Evolutionary conservation across 2,888 invertebrate genomes (phyloP).

Genomic region (Troides aeacus): DNA sequence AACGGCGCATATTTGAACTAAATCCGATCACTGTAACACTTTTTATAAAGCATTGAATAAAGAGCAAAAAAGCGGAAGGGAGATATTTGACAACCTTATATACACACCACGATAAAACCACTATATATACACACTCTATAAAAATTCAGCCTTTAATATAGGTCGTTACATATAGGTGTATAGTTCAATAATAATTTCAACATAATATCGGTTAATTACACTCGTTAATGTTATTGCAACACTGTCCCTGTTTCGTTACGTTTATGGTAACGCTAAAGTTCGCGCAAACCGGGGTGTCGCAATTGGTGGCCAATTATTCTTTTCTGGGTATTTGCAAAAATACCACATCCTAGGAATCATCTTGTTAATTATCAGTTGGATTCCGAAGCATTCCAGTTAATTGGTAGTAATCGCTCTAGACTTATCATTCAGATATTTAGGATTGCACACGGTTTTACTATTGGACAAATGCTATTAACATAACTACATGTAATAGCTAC

Average conservation of each 20-base stretch:
- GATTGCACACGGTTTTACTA: constrained; percentile 5
- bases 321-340: constrained; percentile 37
- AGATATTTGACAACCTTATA: too few relatives aligned
- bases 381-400: constrained; percentile 34
- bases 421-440: constrained; percentile 20
- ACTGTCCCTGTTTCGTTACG: constrained; percentile 13
- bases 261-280: constrained; percentile 19
- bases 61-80: too few relatives aligned
- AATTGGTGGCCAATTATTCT: constrained; percentile 42
- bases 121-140: too few relatives aligned
- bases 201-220: not conserved
- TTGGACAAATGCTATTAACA: not conserved
- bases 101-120: too few relatives aligned
- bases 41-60: too few relatives aligned
- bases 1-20: too few relatives aligned
- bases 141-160: too few relatives aligned
- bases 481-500: not conserved
- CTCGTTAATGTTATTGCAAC: not conserved
- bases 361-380: constrained; percentile 37
- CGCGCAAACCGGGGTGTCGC: constrained; percentile 30
- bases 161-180: too few relatives aligned
- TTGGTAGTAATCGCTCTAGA: constrained; percentile 7
- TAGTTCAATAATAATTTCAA: not conserved
- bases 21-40: too few relatives aligned
- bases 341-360: constrained; percentile 26